Base-by-base conservation (phyloP, 2,888 invertebrate genomes). In the Periphyllus acericola region DNA sequence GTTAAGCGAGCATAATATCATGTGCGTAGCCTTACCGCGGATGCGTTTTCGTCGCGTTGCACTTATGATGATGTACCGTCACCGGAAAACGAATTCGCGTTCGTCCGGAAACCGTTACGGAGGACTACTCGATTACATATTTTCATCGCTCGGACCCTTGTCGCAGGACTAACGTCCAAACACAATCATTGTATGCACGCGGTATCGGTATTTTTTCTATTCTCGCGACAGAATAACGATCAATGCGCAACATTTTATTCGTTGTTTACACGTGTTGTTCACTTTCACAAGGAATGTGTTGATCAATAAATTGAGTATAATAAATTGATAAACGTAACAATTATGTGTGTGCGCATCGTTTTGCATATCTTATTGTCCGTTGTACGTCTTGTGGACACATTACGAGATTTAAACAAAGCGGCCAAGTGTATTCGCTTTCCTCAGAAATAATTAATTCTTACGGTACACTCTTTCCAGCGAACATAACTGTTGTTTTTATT, bases 331-430 rank as follows among this genome's bases (percentile, higher is more conserved):
- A 25, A 60, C 60, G 60, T 60, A 60, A 60, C 1, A 46, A 46
- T 46, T 14, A 60, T 60, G 9, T 21, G 60, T 60, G 25, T 21
- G 25, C 9, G 60, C 60, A 25, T n/a, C n/a, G 60, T 25, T 60
- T 60, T 60, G 3, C n/a, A 25, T 60, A 46, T 9, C 4, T 25
- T 25, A 60, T 21, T 25, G 60, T 60, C 25, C 6, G 25, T 60
- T 60, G 60, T 60, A n/a, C n/a, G n/a, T n/a, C n/a, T 76, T 76
- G 76, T 76, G 46, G 29, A 76, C 29, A 46, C 46, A 76, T 46
- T 29, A 1, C 4, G 17, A 46, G 19, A 76, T 46, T 25, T 25
- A 60, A 60, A 25, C 60, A 25, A 60, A 60, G 1, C 25, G 21
- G 9, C 25, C 5, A 3, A 19, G 60, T 25, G 60, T 60, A 60